Conservation (phyloP, 2,797 vertebrate genomes). For the Coendou prehensilis region DNA sequence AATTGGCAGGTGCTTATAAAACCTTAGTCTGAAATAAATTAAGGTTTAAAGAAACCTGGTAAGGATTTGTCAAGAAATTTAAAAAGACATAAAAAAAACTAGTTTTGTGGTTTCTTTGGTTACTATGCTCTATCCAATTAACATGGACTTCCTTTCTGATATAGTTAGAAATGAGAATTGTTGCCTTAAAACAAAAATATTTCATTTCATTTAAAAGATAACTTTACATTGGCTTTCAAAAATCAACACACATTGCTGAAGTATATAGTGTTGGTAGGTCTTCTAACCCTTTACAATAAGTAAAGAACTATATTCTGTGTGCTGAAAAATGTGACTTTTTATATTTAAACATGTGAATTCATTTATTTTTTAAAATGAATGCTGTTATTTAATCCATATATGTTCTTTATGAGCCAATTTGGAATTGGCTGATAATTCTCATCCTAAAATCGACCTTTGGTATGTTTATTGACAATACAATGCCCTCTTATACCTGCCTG, state of each 20-base stretch:
- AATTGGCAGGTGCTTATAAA: slow-evolving; percentile 70
- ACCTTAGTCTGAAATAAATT: slow-evolving; percentile 74
- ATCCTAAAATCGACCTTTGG: background rate
- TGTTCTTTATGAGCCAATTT: background rate
- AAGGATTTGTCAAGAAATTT: slow-evolving; percentile 36
- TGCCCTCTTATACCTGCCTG: background rate
- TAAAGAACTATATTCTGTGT: background rate
- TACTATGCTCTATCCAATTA: background rate
- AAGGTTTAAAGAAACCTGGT: slow-evolving; percentile 38
- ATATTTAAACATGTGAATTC: background rate
- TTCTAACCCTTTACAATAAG: background rate
- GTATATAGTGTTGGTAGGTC: background rate
- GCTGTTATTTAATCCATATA: background rate
- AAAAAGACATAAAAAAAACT: background rate
- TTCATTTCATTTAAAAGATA: slow-evolving; percentile 17
- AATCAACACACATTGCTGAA: background rate
- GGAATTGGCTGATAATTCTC: background rate
- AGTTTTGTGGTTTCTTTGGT: slow-evolving; percentile 5
- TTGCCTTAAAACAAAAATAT: background rate
- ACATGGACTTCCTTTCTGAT: background rate
- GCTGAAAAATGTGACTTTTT: slow-evolving; percentile 18
- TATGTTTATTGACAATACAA: background rate
- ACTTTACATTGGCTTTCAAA: background rate
- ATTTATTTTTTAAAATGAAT: background rate
- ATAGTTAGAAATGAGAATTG: slow-evolving; percentile 39